phyloP scores from a whole-genome alignment of 2,113 vertebrate genomes.

The Copsychus sechellarum region DNA sequence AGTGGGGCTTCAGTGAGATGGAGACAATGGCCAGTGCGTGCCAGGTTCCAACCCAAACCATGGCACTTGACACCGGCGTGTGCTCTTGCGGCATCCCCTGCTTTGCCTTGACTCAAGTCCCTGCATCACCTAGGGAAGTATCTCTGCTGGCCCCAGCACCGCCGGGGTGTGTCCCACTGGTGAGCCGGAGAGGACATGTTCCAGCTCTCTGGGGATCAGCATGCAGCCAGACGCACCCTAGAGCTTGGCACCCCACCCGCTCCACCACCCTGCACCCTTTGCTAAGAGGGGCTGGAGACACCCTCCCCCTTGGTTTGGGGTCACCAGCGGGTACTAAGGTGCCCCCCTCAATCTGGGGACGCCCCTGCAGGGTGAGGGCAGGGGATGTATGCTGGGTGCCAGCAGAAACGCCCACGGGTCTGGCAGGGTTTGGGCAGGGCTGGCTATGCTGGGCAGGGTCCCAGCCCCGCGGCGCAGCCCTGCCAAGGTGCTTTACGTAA shows the following conservation, averaged over 20 bases:
- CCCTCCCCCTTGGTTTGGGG: background rate
- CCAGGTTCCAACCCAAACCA: too few relatives aligned
- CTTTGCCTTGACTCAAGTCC: background rate
- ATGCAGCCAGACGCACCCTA: fast-evolving
- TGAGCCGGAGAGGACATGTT: fast-evolving
- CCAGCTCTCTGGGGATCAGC: background rate
- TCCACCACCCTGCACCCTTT: background rate
- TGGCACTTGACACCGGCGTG: fast-evolving
- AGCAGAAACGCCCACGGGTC: background rate
- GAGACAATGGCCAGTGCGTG: background rate
- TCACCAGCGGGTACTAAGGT: background rate
- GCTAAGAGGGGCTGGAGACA: background rate
- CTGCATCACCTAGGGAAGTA: background rate
- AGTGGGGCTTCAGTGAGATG: background rate
- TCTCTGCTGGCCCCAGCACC: too few relatives aligned
- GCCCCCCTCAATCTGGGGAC: background rate
- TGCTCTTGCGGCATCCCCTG: fast-evolving
- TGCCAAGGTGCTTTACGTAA: slow-evolving; percentile 35
- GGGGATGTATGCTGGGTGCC: background rate
- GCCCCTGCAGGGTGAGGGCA: background rate
- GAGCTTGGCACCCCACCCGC: background rate
- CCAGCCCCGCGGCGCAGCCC: fast-evolving
- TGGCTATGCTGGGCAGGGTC: fast-evolving
- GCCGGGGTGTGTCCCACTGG: fast-evolving
- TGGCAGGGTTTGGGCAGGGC: background rate